Evolutionary conservation across 2,113 vertebrate species (phyloP), one percentile per base, ranked within the genome.

Genomic region (Podiceps cristatus): DNA sequence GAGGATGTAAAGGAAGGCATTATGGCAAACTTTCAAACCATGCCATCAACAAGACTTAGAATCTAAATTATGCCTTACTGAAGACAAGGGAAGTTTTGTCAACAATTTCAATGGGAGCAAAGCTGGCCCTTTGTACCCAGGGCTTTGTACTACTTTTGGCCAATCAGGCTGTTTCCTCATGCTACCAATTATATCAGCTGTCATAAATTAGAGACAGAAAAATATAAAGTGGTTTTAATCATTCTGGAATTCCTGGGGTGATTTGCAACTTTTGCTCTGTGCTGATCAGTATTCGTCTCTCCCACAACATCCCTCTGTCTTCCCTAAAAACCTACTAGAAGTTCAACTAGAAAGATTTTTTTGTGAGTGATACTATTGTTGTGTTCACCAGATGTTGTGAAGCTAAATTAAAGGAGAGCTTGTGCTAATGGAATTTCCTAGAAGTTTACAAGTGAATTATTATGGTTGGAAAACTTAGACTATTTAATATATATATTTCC

Each of bases 341-440:
- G 53, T 28, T 95, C 64, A 79, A 77, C 86, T 94, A 90, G 45
- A 94, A 85, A 88, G 50, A 7, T 44, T 63, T 58, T 74, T 86
- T 77, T 78, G 24, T 9, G 10, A 72, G 62, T 28, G 58, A 52
- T 80, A 20, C 18, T 69, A 18, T 64, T 93, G 86, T 93, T 91
- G 74, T 95, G 87, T 91, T 97, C 93, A 86, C 86, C 94, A 96
- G 95, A 95, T 96, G 95, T 88, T 90, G 81, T 83, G 93, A 86
- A 59, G 75, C 74, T 90, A 85, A 97, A 96, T 94, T 96, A 85
- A 89, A 87, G 73, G 45, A 74, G 28, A 59, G 25, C 45, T 68
- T 73, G 62, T 94, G 47, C 91, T 96, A 95, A 95, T 97, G 77
- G 84, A 96, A 97, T 96, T 96, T 96, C 81, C 78, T 94, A 91